A percentile compares a stretch with the other conserved stretches of the same genome.
Conservation (phyloP, 2,113 vertebrate genomes). For the Guaruba guarouba region DNA sequence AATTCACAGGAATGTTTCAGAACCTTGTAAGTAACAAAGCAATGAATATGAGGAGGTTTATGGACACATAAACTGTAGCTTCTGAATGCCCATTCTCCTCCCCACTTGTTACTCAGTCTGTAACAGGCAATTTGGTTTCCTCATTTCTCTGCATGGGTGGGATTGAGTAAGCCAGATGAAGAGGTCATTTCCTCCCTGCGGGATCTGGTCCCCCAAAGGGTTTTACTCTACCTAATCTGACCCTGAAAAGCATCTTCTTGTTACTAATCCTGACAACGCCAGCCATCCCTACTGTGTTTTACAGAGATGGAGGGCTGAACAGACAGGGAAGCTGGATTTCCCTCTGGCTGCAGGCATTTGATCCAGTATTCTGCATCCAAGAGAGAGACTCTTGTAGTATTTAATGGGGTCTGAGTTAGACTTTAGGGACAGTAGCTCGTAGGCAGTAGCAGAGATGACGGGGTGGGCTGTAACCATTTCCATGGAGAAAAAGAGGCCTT, state of each 20-base stretch:
- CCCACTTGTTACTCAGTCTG: background rate
- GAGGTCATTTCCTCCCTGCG: background rate
- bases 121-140: background rate
- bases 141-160: background rate
- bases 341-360: background rate
- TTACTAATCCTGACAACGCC: background rate
- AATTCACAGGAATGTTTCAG: background rate
- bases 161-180: background rate
- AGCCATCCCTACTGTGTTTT: background rate
- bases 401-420: background rate
- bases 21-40: background rate
- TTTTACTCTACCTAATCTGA: background rate
- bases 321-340: background rate
- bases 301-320: background rate
- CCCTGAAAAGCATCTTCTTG: background rate
- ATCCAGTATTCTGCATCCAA: background rate
- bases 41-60: background rate
- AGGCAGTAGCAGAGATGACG: background rate
- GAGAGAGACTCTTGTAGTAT: background rate
- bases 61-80: background rate
- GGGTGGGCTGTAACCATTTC: background rate
- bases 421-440: background rate
- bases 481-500: background rate
- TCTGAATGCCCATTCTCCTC: background rate
- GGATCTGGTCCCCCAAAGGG: background rate